Evolutionary conservation across 2,797 vertebrate genomes (phyloP), one percentile per base, ranked within the genome.

Genomic region (Oceanodroma leucorhoa): DNA sequence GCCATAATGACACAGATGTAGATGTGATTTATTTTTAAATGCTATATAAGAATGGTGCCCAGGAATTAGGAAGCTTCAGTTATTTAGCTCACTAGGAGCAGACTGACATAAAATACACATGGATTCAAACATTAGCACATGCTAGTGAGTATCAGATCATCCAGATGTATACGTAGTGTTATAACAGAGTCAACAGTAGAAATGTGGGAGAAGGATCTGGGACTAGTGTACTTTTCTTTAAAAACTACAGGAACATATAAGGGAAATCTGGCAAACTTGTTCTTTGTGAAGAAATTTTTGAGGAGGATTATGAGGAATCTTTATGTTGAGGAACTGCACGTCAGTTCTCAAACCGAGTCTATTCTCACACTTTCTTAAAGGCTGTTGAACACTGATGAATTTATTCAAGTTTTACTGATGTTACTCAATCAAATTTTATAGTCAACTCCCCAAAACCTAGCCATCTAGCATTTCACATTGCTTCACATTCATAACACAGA

Each of bases 1-100:
- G 94, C 94, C 94, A 81, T 89, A 92, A 89, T 65, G 57, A 95
- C 83, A 96, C 86, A 94, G 92, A 95, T 71, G 92, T 81, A 82
- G 87, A 95, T 89, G 58, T 62, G 90, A 95, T 89, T 82, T 65
- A 41, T 76, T 96, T 95, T 87, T 73, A 90, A 95, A 78, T 85
- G 78, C 83, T 85, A 29, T 54, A 18, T 23, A 85, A 91, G 76
- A 94, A 83, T 14, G 20, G 62, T 95, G 83, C 77, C 77, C 60
- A 79, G 61, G 55, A 95, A 73, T 75, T 58, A 84, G 34, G 32
- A 90, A 90, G 58, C 29, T 83, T 90, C 51, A 71, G 32, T 71
- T 83, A 69, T 53, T 75, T 66, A 86, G 54, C 84, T 94, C 43
- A 55, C 61, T 62, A 93, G 64, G 24, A 94, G 50, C 54, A 95